Base-by-base conservation (phyloP, 2,113 vertebrate species). In the Seriola quinqueradiata region DNA sequence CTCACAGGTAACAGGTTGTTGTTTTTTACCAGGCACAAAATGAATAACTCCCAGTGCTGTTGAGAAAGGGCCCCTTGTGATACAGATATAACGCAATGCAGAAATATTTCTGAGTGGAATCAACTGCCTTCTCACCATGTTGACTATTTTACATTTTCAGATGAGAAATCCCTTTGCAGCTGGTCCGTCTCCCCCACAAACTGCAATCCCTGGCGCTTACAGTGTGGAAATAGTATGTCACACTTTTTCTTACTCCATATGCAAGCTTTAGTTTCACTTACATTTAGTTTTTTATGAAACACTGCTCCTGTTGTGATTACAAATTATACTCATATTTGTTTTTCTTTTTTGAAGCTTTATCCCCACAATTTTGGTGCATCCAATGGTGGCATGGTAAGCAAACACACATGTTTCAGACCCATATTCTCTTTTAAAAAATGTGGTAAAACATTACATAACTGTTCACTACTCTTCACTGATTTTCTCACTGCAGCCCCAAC, bases 151-250 rank as follows among this genome's bases (percentile, higher is more conserved):
- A 8, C 16, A 57, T 81, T 16, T 63, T 73, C 40, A 95, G 93
- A 71, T 82, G 42, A 92, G 64, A 59, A 89, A 81, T 17, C 72
- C 81, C 50, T 86, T 84, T 21, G 21, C 82, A 40, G 63, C 63
- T 46, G 75, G 48, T 34, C 91, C 58, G 40, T n/a, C 77, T n/a
- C 81, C 90, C 16, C 76, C 81, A 67, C 92, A 86, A 11, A 69
- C 84, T 65, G 93, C 58, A 59, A 1, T 90, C 36, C 77, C 84
- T 21, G 87, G 89, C 4, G 94, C 87, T 55, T 86, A 95, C 88
- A 96, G 95, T 57, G 87, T 95, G 87, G 95, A 95, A 72, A 84
- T 95, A 1, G 95, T 95, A 93, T 0, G 92, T 84, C 7, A 69
- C 6, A 40, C 10, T 3, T 55, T 71, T 69, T 68, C 2, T 54